A percentile compares a stretch with the other conserved stretches of the same genome.
Evolutionary conservation across 2,888 invertebrate genomes (phyloP).

Genomic region (Zele albiditarsus): DNA sequence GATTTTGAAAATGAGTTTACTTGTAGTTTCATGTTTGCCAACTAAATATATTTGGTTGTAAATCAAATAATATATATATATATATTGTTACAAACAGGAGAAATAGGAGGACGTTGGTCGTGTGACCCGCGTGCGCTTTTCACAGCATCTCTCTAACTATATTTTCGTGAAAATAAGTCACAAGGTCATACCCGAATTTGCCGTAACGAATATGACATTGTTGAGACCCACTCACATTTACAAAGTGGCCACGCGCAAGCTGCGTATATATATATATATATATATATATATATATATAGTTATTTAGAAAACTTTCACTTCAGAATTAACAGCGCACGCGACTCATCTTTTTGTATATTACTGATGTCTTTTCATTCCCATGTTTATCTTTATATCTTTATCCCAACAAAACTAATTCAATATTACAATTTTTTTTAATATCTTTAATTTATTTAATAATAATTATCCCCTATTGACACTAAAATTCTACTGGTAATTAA

Average conservation of each 20-base stretch:
- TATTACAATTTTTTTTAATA: too few relatives aligned
- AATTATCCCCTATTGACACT: too few relatives aligned
- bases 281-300: too few relatives aligned
- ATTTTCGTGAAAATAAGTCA: slow-evolving; percentile 34
- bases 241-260: slow-evolving; percentile 43
- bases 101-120: slow-evolving; percentile 40
- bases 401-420: too few relatives aligned
- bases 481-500: too few relatives aligned
- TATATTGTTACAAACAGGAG: slow-evolving; percentile 19
- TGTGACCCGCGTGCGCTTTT: slow-evolving; percentile 38
- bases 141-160: slow-evolving; percentile 32
- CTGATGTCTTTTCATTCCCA: not conserved
- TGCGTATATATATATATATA: too few relatives aligned
- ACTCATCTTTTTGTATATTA: slow-evolving; percentile 30
- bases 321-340: slow-evolving; percentile 49
- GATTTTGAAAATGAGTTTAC: slow-evolving; percentile 20
- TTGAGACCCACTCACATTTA: slow-evolving; percentile 18
- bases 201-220: slow-evolving; percentile 31
- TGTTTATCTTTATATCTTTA: too few relatives aligned
- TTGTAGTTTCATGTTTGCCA: not conserved
- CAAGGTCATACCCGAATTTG: slow-evolving; percentile 34
- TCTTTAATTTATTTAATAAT: too few relatives aligned
- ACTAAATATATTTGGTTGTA: slow-evolving; percentile 8
- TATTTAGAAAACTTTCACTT: slow-evolving; percentile 48
- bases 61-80: slow-evolving; percentile 9